phyloP scores from a whole-genome alignment of 2,888 invertebrate species.

The Cactoblastis cactorum region DNA sequence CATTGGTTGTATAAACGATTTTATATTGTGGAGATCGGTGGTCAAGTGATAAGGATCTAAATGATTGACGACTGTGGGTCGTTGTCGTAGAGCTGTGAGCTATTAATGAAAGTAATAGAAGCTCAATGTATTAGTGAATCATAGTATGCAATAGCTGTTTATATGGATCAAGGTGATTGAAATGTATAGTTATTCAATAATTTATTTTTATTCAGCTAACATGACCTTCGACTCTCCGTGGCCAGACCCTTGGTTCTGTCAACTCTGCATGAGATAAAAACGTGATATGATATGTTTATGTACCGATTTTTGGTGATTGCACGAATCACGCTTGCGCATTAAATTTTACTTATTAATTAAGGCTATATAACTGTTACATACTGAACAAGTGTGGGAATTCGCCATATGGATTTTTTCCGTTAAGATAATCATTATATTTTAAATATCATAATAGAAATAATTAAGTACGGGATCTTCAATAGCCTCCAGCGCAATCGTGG shows the following conservation, averaged over 20 bases:
- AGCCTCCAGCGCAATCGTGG: conserved; percentile 67
- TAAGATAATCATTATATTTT: conserved; percentile 66
- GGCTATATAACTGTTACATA: conserved; percentile 38
- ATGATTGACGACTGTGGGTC: conserved; percentile 63
- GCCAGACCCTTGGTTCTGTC: too few species aligned
- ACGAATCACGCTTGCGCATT: conserved; percentile 8
- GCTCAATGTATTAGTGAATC: conserved; percentile 8
- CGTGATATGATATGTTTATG: too few species aligned
- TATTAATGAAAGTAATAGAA: conserved; percentile 42
- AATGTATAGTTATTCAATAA: neutral
- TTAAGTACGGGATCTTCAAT: conserved; percentile 69
- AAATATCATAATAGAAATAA: conserved; percentile 79
- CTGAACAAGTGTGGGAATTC: conserved; percentile 62
- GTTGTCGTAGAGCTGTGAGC: conserved; percentile 45
- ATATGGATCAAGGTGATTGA: conserved; percentile 4
- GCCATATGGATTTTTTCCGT: conserved; percentile 47
- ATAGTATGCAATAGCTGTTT: conserved; percentile 4
- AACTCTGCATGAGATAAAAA: too few species aligned
- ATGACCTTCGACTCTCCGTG: too few species aligned
- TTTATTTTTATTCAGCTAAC: too few species aligned
- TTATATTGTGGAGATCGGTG: conserved; percentile 71
- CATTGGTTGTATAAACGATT: conserved; percentile 67
- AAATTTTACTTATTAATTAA: conserved; percentile 40
- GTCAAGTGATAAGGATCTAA: conserved; percentile 61
- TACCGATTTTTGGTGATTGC: neutral